Conservation (phyloP, 2,113 vertebrate species). For the Amphiprion percula region DNA sequence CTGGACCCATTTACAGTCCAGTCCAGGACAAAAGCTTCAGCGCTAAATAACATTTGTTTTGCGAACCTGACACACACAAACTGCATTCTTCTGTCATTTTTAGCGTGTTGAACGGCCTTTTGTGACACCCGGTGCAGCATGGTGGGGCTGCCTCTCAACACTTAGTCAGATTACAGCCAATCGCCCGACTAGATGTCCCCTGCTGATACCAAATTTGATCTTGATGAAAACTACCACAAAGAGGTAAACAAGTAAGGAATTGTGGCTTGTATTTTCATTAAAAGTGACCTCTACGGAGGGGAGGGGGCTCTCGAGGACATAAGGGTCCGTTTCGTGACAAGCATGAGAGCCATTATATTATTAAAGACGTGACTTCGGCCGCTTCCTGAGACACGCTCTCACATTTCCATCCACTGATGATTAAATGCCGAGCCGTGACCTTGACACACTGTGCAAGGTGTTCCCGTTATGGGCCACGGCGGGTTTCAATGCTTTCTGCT, state of each 20-base stretch:
- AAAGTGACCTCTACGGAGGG: conserved; percentile 72
- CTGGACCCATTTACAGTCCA: conserved; percentile 8
- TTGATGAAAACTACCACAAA: conserved; percentile 78
- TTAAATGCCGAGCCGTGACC: conserved; percentile 72
- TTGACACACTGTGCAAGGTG: conserved; percentile 65
- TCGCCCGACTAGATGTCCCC: conserved; percentile 53
- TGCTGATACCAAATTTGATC: conserved; percentile 77
- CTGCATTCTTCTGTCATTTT: neutral
- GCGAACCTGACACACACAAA: neutral
- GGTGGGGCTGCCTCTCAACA: conserved; percentile 70
- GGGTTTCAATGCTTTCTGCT: neutral
- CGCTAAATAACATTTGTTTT: conserved; percentile 6
- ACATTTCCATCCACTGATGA: conserved; percentile 71
- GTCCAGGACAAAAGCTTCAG: neutral
- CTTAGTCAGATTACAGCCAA: conserved; percentile 67
- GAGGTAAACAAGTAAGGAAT: conserved; percentile 64
- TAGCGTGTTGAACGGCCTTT: conserved; percentile 10
- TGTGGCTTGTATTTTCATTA: conserved; percentile 76
- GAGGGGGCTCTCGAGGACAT: conserved; percentile 45
- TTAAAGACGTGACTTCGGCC: conserved; percentile 68
- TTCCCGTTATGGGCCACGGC: conserved; percentile 15
- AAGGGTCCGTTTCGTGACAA: conserved; percentile 57
- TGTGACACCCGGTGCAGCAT: conserved; percentile 19
- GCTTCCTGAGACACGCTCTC: conserved; percentile 75
- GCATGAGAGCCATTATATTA: conserved; percentile 64